Conservation (phyloP, 2,797 vertebrate genomes). For the Odontamblyopus lacepedii region DNA sequence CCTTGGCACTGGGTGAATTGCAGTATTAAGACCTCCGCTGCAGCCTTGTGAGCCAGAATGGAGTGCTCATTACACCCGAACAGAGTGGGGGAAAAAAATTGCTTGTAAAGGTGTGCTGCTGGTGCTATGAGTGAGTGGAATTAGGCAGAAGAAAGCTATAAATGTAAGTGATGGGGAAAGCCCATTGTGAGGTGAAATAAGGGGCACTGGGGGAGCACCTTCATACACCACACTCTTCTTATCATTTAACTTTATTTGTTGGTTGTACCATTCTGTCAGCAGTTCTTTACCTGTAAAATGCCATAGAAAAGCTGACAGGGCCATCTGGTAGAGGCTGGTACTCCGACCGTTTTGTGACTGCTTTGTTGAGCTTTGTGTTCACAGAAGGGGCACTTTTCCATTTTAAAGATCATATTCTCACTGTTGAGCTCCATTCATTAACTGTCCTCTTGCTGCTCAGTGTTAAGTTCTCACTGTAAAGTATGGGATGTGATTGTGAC, state of each 20-base stretch:
- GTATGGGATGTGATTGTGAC: constrained; percentile 31
- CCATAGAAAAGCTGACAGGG: constrained; percentile 64
- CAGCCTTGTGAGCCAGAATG: constrained; percentile 49
- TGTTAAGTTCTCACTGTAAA: constrained; percentile 13
- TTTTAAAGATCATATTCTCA: constrained; percentile 30
- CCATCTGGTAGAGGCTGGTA: constrained; percentile 38
- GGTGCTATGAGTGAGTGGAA: constrained; percentile 13
- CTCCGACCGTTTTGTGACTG: constrained; percentile 47
- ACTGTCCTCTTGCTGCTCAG: constrained; percentile 18
- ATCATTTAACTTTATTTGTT: constrained; percentile 76
- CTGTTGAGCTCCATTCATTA: constrained; percentile 27
- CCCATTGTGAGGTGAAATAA: constrained; percentile 68
- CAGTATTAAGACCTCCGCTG: constrained; percentile 62
- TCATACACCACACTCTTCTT: constrained; percentile 61
- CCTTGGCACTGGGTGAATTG: constrained; percentile 61
- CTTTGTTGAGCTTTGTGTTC: constrained; percentile 45
- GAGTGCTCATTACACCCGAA: constrained; percentile 56
- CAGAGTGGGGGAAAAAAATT: constrained; percentile 32
- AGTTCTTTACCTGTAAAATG: constrained; percentile 68
- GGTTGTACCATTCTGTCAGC: constrained; percentile 72
- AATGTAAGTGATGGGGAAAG: constrained; percentile 69
- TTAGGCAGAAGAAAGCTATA: constrained; percentile 46
- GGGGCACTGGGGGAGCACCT: constrained; percentile 48
- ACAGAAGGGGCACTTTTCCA: constrained; percentile 30
- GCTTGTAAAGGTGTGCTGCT: constrained; percentile 23